Evolutionary conservation across 1,140 invertebrate genomes (phyloP), one percentile per base, ranked within the genome.

Genomic region (Drepana arcuata): DNA sequence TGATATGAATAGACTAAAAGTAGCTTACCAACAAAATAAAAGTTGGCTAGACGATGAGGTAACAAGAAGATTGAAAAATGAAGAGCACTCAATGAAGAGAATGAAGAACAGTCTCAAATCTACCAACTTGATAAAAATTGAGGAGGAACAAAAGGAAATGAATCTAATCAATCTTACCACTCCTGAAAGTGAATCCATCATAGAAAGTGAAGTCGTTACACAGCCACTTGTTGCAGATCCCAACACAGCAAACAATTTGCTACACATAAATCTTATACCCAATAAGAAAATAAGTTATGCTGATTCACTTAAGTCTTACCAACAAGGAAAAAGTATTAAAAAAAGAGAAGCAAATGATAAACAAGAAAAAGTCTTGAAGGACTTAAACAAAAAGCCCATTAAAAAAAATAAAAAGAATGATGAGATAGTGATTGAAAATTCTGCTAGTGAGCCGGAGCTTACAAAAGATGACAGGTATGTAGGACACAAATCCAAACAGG

Each of bases 21-120:
- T 60, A 47, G 49, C 69, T 30, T 79, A 79, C 39, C 42, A 69
- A 30, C 59, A 75, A 54, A 79, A 74, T 43, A 75, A 68, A 50
- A 66, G 54, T 45, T 71, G 66, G 66, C 38, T 79, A 26, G 70
- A 79, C 61, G 51, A 69, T 28, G 70, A 75, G 56, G 55, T 75
- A 36, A 34, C 48, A 15, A 64, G 50, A 42, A 58, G 70, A 37
- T 43, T 71, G 14, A 70, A 74, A 35, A 27, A 45, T 40, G 69
- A 75, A 49, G 33, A 64, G 39, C 41, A 65, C 14, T 41, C 34
- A 14, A 30, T 56, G 2, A 63, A 66, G 42, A 56, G 51, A 45
- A 42, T 41, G 15, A 54, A 53, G 34, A 53, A 47, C 13, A 18
- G 31, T 39, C 32, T 34, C 1, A 42, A 40, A 44, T 11, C 26